Conservation (phyloP, 1,140 invertebrate species). For the Melitaea cinxia region DNA sequence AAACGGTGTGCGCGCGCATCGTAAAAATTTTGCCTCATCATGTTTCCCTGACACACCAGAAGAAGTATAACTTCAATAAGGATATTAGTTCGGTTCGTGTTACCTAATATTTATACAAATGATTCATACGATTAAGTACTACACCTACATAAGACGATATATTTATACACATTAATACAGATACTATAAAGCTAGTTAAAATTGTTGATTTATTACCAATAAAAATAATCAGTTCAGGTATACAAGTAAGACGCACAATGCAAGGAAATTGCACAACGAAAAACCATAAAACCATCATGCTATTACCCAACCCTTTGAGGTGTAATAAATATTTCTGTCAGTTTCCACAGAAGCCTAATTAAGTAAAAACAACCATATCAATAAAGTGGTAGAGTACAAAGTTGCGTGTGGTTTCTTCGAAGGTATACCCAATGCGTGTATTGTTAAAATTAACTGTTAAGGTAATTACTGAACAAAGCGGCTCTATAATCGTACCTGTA, state of each 20-base stretch:
- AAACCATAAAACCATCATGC: constrained; percentile 75
- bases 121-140: too few species aligned
- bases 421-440: constrained; percentile 35
- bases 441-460: constrained; percentile 68
- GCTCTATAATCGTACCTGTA: constrained; percentile 51
- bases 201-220: constrained; percentile 10
- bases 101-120: too few species aligned
- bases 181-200: neutral
- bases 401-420: constrained; percentile 25
- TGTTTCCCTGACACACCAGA: too few species aligned
- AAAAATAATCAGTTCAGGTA: constrained; percentile 40
- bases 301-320: constrained; percentile 76
- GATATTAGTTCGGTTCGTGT: too few species aligned
- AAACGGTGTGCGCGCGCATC: too few species aligned
- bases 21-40: too few species aligned
- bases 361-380: constrained; percentile 2
- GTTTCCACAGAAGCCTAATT: constrained; percentile 37
- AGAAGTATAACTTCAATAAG: too few species aligned
- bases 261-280: constrained; percentile 76
- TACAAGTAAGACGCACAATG: constrained; percentile 57
- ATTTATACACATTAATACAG: neutral
- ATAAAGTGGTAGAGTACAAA: neutral
- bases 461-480: constrained; percentile 72
- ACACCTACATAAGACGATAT: too few species aligned
- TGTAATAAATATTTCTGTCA: constrained; percentile 76